Percentiles rank a stretch among this genome's conserved stretches.
Conservation (phyloP, 2,113 vertebrate genomes). For the Bothrops jararaca region DNA sequence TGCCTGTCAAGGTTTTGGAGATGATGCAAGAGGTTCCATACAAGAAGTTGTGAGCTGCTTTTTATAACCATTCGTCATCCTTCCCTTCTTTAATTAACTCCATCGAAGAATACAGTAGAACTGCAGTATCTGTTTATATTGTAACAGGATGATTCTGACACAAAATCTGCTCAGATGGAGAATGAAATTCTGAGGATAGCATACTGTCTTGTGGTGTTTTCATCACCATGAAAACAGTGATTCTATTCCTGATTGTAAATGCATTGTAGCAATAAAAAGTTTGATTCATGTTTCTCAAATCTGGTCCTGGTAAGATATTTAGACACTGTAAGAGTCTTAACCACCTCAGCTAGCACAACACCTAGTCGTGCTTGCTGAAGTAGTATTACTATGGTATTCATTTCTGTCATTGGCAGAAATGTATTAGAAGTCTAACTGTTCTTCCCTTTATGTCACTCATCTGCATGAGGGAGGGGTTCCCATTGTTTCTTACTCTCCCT, state of each 20-base stretch:
- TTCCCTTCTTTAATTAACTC: neutral
- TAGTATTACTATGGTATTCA: neutral
- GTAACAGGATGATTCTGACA: rapidly evolving
- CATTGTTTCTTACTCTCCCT: neutral
- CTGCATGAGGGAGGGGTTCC: neutral
- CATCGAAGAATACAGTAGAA: neutral
- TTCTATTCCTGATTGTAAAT: neutral
- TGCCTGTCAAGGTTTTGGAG: neutral
- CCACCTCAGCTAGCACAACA: neutral
- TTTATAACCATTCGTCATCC: neutral
- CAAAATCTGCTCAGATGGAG: neutral
- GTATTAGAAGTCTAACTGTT: neutral
- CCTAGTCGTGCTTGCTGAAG: neutral
- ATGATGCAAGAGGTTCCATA: neutral
- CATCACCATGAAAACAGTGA: neutral
- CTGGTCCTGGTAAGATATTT: neutral
- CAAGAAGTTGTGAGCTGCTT: neutral
- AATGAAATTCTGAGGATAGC: neutral
- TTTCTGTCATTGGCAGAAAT: neutral
- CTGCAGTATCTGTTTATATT: neutral
- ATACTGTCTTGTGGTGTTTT: neutral
- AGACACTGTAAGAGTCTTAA: neutral
- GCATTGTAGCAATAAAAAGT: rapidly evolving
- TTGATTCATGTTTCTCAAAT: neutral
- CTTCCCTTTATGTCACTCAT: neutral